Conservation (phyloP, 2,113 vertebrate species). For the Chlorocebus sabaeus region DNA sequence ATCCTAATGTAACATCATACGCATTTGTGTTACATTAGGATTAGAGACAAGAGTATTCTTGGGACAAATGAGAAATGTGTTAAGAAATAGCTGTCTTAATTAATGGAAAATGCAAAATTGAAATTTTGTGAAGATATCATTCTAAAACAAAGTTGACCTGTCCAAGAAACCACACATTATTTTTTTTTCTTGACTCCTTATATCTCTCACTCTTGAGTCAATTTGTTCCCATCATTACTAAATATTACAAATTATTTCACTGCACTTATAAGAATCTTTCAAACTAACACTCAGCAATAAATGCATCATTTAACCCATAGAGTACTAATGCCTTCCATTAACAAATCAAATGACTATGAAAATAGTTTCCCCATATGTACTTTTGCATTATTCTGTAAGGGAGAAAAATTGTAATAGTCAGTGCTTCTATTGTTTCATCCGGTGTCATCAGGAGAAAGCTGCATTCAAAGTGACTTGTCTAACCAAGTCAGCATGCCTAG, state of each 20-base stretch:
- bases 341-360: slow-evolving; percentile 39
- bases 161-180: neutral
- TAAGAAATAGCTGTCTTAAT: too few species aligned
- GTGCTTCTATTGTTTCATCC: neutral
- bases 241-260: slow-evolving; percentile 29
- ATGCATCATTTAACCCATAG: slow-evolving; percentile 34
- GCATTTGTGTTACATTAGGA: too few species aligned
- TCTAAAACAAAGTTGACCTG: neutral
- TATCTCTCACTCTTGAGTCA: slow-evolving; percentile 33
- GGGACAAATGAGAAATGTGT: too few species aligned
- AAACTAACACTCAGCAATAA: slow-evolving; percentile 36
- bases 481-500: neutral
- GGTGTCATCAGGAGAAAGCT: neutral
- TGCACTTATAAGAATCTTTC: slow-evolving; percentile 7
- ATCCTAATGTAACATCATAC: too few species aligned
- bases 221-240: slow-evolving; percentile 25
- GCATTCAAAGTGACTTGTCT: neutral
- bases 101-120: neutral
- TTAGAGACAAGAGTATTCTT: too few species aligned
- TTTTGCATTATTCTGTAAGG: slow-evolving; percentile 11
- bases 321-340: slow-evolving; percentile 5
- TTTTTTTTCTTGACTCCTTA: neutral
- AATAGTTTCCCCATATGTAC: slow-evolving; percentile 1
- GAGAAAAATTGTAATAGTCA: neutral
- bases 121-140: neutral